These are phyloP conservation scores for Rhingia campestris DNA, from an alignment of 2,888 invertebrate species.

Conservation along the genomic window DNA sequence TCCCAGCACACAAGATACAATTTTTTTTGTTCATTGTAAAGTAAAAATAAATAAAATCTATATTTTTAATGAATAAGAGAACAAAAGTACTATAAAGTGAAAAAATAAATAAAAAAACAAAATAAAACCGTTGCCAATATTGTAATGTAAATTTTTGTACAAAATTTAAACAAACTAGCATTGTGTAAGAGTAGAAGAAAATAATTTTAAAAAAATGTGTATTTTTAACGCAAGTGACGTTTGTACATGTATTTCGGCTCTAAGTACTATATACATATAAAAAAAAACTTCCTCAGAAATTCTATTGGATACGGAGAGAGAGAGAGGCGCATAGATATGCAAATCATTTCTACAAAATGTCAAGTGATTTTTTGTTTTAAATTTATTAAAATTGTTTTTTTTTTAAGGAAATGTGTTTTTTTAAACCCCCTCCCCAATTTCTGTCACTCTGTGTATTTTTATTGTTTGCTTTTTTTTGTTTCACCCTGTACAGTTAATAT, in stretches of 20 bases:
- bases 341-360: slow-evolving; percentile 57
- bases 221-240: slow-evolving; percentile 50
- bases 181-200: slow-evolving; percentile 51
- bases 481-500: slow-evolving; percentile 59
- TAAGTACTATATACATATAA: slow-evolving; percentile 49
- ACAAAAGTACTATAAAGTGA: slow-evolving; percentile 12
- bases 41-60: slow-evolving; percentile 20
- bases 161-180: slow-evolving; percentile 66
- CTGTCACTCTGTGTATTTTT: slow-evolving; percentile 54
- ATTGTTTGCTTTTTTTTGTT: background rate
- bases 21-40: slow-evolving; percentile 42
- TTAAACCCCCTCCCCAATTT: background rate
- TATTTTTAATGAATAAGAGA: slow-evolving; percentile 56
- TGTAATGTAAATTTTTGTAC: slow-evolving; percentile 74
- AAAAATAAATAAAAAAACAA: slow-evolving; percentile 19
- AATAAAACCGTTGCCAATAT: slow-evolving; percentile 70
- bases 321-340: slow-evolving; percentile 9
- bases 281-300: slow-evolving; percentile 30
- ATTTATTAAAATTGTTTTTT: slow-evolving; percentile 13
- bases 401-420: background rate
- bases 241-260: slow-evolving; percentile 61
- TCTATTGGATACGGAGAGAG: slow-evolving; percentile 29
- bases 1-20: slow-evolving; percentile 51
- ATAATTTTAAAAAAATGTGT: slow-evolving; percentile 36
- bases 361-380: slow-evolving; percentile 59